Base-by-base conservation (phyloP, 1,140 invertebrate genomes). In the Magallana angulata region DNA sequence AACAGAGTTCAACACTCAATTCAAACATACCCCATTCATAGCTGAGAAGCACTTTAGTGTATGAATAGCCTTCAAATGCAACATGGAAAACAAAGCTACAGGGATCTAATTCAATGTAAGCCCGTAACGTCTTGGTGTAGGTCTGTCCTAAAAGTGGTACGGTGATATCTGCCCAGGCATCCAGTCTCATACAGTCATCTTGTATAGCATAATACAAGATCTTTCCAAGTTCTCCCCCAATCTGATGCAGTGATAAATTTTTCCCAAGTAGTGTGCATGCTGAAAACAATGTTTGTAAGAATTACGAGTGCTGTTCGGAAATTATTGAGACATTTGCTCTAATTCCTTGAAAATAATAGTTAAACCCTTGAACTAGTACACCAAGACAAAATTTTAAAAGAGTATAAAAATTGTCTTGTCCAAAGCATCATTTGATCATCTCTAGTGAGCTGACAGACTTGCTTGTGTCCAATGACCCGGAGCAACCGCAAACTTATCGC, bases 121-220 rank as follows among this genome's bases (percentile, higher is more conserved):
- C 87, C n/a, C 48, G 18, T 7, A 90, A 84, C 0, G 87, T 59
- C 59, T 86, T 88, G 57, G 84, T 88, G 24, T 83, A 84, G 30
- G 24, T 68, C 1, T 82, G 30, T 12, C 36, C 80, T 9, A 58
- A 9, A 57, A 57, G 14, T 16, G 48, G 16, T 48, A 59, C 62
- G 24, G 57, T 64, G n/a, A 82, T 57, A 48, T 62, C 85, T 14
- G 58, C 14, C 88, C 91, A 91, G 62, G 90, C 89, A 71, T 91
- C 89, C 30, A 91, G 58, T n/a, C 89, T 84, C 76, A 91, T 82
- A 85, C 91, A 91, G 14, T 87, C 88, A 11, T 60, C 1, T 8
- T 82, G 71, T 30, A 91, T 89, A 11, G 62, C 82, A 24, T 90
- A 84, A 76, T 90, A 88, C 1, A 89, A 48, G 5, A 85, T 76